Conservation (phyloP, 2,888 invertebrate genomes). For the Busseola fusca region DNA sequence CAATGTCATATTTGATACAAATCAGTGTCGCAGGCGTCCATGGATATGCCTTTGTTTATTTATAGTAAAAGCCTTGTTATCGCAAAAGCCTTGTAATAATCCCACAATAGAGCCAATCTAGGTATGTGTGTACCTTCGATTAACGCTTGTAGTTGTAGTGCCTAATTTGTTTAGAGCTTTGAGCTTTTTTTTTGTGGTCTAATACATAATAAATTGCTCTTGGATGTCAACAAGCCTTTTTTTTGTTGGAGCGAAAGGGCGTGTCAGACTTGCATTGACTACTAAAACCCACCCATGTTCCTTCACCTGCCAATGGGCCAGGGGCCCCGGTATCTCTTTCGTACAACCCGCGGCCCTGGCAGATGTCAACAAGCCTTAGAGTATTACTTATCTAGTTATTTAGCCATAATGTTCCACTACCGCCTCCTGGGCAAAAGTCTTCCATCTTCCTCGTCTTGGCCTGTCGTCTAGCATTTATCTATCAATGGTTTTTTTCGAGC, state of each 20-base stretch:
- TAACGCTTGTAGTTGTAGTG: background rate
- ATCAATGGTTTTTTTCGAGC: background rate
- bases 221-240: background rate
- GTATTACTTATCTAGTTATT: too few species aligned
- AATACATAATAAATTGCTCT: background rate
- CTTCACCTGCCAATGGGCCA: too few species aligned
- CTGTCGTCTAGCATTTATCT: background rate
- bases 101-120: background rate
- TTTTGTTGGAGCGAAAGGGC: too few species aligned
- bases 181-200: background rate
- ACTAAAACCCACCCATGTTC: too few species aligned
- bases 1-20: background rate
- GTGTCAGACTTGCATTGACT: too few species aligned
- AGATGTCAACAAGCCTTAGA: background rate
- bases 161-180: slow-evolving; percentile 12
- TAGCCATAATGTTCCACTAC: too few species aligned
- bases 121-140: slow-evolving; percentile 16
- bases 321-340: too few species aligned
- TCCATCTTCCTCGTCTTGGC: background rate
- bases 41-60: slow-evolving; percentile 18
- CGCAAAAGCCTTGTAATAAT: slow-evolving; percentile 4
- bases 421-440: background rate
- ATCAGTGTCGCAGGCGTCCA: background rate
- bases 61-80: slow-evolving; percentile 21
- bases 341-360: too few species aligned